These are phyloP conservation scores for Oncorhynchus kisutch DNA, from an alignment of 2,113 vertebrate genomes.

Conservation along the genomic window DNA sequence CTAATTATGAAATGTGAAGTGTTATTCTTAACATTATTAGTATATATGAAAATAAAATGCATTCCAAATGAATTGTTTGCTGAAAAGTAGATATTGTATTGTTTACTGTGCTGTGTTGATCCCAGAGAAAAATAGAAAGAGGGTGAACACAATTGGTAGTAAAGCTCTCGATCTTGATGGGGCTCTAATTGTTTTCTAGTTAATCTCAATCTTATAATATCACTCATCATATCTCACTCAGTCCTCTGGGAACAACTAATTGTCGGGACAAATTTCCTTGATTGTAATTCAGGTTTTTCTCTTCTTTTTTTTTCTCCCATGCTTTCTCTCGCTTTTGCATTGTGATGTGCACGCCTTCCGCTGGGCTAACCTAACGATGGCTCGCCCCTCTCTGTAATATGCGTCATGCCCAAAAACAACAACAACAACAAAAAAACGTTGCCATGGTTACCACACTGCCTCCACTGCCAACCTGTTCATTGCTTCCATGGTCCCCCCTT, in stretches of 20 bases:
- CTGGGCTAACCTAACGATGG: slow-evolving; percentile 95
- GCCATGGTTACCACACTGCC: slow-evolving; percentile 89
- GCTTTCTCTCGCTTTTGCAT: slow-evolving; percentile 96
- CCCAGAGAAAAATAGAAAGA: slow-evolving; percentile 57
- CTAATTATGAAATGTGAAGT: slow-evolving; percentile 12
- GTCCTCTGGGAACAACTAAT: slow-evolving; percentile 75
- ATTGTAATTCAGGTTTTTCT: slow-evolving; percentile 95
- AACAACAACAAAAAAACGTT: slow-evolving; percentile 56
- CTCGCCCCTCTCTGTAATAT: slow-evolving; percentile 90
- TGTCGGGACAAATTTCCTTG: slow-evolving; percentile 83
- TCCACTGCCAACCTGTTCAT: slow-evolving; percentile 89
- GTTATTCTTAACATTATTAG: slow-evolving; percentile 3
- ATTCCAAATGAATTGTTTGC: slow-evolving; percentile 14
- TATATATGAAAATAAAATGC: background rate
- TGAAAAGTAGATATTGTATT: slow-evolving; percentile 55
- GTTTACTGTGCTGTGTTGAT: slow-evolving; percentile 65
- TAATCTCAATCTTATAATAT: slow-evolving; percentile 1
- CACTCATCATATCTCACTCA: slow-evolving; percentile 26
- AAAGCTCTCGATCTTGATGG: slow-evolving; percentile 23
- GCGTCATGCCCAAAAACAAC: slow-evolving; percentile 80
- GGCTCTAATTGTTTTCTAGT: slow-evolving; percentile 2
- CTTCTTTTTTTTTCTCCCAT: slow-evolving; percentile 80
- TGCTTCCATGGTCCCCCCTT: slow-evolving; percentile 66
- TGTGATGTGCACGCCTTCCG: slow-evolving; percentile 97
- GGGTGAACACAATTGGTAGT: slow-evolving; percentile 1